phyloP scores from a whole-genome alignment of 1,140 invertebrate species.

The Cydia amplana region DNA sequence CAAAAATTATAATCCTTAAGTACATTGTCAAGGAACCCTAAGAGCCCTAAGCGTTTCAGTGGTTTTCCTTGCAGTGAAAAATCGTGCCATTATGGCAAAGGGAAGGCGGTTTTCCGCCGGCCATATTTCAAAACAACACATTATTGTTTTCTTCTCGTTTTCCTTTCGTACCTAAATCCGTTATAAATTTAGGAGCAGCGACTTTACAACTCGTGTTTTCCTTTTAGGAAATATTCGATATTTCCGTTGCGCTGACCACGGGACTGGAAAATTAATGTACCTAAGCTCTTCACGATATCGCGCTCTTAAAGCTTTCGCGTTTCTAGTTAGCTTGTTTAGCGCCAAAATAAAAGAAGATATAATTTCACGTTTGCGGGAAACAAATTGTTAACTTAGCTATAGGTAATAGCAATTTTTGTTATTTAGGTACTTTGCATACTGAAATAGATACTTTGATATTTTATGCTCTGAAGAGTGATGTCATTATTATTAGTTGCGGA shows the following conservation, averaged over 20 bases:
- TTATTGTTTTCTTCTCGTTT: conserved; percentile 73
- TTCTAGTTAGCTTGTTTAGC: neutral
- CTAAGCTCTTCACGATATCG: conserved; percentile 16
- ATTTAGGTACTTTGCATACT: no score
- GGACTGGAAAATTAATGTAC: conserved; percentile 21
- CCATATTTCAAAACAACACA: conserved; percentile 76
- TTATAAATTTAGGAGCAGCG: conserved; percentile 62
- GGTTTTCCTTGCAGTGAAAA: conserved; percentile 67
- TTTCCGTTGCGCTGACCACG: conserved; percentile 17
- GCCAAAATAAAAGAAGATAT: neutral
- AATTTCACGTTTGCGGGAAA: neutral
- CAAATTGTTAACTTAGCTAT: no score
- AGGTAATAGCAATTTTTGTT: no score
- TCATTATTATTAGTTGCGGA: no score
- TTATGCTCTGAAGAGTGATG: no score
- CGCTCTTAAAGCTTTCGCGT: neutral
- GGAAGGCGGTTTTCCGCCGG: conserved; percentile 49
- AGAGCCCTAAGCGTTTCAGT: conserved; percentile 50
- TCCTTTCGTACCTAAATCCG: conserved; percentile 59
- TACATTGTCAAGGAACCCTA: neutral
- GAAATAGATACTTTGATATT: no score
- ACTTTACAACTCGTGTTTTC: conserved; percentile 45
- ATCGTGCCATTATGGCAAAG: conserved; percentile 66
- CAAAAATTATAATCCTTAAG: neutral
- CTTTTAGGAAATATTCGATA: conserved; percentile 30